A percentile compares a stretch with the other conserved stretches of the same genome.
phyloP scores from a whole-genome alignment of 2,113 vertebrate genomes.

The Emydura subglobosa region DNA sequence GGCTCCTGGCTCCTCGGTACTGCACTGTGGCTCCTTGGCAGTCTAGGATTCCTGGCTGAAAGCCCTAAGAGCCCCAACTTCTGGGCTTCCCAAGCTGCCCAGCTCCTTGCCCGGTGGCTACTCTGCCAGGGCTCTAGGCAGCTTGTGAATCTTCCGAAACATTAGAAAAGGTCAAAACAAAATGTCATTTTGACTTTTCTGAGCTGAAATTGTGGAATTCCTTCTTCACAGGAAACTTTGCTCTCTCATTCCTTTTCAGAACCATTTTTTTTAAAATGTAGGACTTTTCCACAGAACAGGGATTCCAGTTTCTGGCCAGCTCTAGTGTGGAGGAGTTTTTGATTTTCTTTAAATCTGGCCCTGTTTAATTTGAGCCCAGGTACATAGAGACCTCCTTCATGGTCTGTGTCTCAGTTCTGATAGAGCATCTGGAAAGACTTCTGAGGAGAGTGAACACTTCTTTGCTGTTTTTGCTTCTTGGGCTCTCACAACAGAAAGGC shows the following conservation, averaged over 20 bases:
- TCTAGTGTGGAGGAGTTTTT: background rate
- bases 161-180: background rate
- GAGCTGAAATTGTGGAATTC: background rate
- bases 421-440: background rate
- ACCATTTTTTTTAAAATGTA: background rate
- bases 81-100: too few species aligned
- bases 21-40: too few species aligned
- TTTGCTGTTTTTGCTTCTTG: background rate
- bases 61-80: too few species aligned
- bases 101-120: too few species aligned
- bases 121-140: background rate
- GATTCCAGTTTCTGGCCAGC: background rate
- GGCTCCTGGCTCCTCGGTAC: too few species aligned
- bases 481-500: fast-evolving
- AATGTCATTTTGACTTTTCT: background rate
- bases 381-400: background rate
- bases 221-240: background rate
- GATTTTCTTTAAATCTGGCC: background rate
- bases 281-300: background rate
- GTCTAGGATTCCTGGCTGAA: too few species aligned
- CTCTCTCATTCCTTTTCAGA: background rate
- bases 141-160: background rate
- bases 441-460: background rate
- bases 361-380: background rate
- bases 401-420: background rate